Evolutionary conservation across 2,888 invertebrate genomes (phyloP), one percentile per base, ranked within the genome.

Genomic region (Cryptosula pallasiana): DNA sequence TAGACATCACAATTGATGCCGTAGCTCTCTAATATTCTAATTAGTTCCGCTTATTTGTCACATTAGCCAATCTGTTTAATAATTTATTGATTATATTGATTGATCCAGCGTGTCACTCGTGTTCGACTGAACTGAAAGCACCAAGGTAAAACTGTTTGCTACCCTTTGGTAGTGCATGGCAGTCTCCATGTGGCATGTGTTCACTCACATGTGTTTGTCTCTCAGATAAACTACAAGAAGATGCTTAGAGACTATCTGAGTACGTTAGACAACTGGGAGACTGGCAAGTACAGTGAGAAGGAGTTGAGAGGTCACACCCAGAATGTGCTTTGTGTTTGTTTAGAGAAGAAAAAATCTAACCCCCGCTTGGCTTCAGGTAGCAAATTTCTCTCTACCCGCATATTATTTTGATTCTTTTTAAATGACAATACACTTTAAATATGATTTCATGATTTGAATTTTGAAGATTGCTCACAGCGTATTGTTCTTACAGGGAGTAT

Each of bases 291-390:
- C 73, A 73, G 74, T 23, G 77, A 79, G 9, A 74, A 79, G 0
- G 79, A 80, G 73, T 76, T 81, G 70, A 78, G 76, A 73, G 82
- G 82, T 27, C 81, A 83, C 74, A 75, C 78, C 35, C 78, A 80
- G 63, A 81, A 76, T 82, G 82, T 75, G 74, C 76, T 72, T 27
- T n/a, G 27, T 63, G 63, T 63, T 20, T 63, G 63, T n/a, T 34
- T 63, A 63, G 63, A 63, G 27, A 20, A 32, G 27, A 63, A 63
- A 32, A 16, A 20, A 45, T n/a, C 72, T 72, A 34, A 71, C 25
- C 54, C 35, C 16, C 71, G 36, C 5, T 55, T 35, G 72, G 35
- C 72, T 71, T 55, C 45, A 55, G 27, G 2, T n/a, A 35, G 20
- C 45, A 13, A 20, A 13, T 35, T 16, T 55, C 23, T 25, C 55